These are phyloP conservation scores for Helobdella robusta DNA, from an alignment of 2,888 invertebrate species.

Conservation along the genomic window DNA sequence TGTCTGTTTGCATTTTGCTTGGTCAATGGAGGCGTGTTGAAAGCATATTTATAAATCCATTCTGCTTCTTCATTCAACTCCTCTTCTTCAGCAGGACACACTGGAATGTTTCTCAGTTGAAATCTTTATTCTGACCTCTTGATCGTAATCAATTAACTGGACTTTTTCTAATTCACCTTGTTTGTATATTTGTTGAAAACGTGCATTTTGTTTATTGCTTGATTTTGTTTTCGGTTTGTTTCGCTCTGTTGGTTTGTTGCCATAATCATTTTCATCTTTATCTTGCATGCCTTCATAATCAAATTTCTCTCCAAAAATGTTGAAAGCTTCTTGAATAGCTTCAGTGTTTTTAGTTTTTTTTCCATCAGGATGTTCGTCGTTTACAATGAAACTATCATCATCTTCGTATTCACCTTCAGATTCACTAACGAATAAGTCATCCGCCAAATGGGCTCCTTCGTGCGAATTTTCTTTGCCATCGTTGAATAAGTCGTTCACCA, in stretches of 20 bases:
- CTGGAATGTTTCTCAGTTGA: conserved; percentile 72
- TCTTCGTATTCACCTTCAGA: not conserved
- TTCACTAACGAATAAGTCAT: not conserved
- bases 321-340: conserved; percentile 85
- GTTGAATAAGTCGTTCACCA: not conserved
- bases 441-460: not conserved
- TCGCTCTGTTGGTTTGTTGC: not conserved
- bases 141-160: conserved; percentile 85
- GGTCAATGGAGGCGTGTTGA: conserved; percentile 26
- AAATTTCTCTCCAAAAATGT: conserved; percentile 96
- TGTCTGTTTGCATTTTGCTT: not conserved
- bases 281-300: conserved; percentile 53
- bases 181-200: conserved; percentile 64
- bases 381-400: too few relatives aligned
- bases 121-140: conserved; percentile 60
- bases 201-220: not conserved
- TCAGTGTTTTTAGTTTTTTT: too few relatives aligned
- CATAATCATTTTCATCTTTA: conserved; percentile 35
- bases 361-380: too few relatives aligned
- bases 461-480: not conserved
- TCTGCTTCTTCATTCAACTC: conserved; percentile 89
- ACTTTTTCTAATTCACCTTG: conserved; percentile 91
- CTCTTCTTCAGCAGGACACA: conserved; percentile 57
- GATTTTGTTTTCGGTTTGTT: not conserved
- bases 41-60: conserved; percentile 71